Evolutionary conservation across 2,888 invertebrate genomes (phyloP).

Genomic region (Cataglyphis livida): DNA sequence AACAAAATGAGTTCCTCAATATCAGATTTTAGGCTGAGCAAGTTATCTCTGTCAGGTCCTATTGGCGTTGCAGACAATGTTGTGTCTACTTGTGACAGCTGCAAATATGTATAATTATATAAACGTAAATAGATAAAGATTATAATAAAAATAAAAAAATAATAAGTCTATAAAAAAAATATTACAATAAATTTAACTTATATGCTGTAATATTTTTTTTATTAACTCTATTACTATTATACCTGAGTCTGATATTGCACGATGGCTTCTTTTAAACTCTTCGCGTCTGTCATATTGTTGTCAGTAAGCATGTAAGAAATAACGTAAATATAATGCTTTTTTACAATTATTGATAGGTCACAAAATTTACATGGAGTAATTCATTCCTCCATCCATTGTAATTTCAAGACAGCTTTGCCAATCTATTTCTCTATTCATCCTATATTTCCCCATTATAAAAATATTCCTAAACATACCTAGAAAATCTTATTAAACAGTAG

Average conservation of each 20-base stretch:
- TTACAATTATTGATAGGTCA: neutral
- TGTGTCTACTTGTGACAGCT: slow-evolving; percentile 89
- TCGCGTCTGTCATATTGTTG: slow-evolving; percentile 74
- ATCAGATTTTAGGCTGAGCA: slow-evolving; percentile 88
- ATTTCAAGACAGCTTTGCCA: neutral
- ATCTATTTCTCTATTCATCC: neutral
- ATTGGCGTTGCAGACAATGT: slow-evolving; percentile 86
- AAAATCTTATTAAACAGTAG: neutral
- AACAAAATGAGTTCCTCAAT: slow-evolving; percentile 90
- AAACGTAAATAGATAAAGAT: neutral
- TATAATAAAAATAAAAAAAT: neutral
- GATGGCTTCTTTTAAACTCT: slow-evolving; percentile 77
- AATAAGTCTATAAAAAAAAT: neutral
- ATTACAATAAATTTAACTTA: neutral
- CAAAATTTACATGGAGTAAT: neutral
- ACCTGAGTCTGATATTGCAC: slow-evolving; percentile 82
- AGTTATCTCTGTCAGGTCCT: slow-evolving; percentile 87
- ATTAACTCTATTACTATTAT: slow-evolving; percentile 39
- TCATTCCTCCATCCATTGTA: neutral
- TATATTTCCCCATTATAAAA: neutral
- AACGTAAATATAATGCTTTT: neutral
- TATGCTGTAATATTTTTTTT: neutral
- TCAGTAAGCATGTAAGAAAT: neutral
- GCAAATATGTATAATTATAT: slow-evolving; percentile 30
- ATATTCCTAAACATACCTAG: neutral